These are phyloP conservation scores for Timema cristinae DNA, from an alignment of 2,888 invertebrate species.

Conservation along the genomic window DNA sequence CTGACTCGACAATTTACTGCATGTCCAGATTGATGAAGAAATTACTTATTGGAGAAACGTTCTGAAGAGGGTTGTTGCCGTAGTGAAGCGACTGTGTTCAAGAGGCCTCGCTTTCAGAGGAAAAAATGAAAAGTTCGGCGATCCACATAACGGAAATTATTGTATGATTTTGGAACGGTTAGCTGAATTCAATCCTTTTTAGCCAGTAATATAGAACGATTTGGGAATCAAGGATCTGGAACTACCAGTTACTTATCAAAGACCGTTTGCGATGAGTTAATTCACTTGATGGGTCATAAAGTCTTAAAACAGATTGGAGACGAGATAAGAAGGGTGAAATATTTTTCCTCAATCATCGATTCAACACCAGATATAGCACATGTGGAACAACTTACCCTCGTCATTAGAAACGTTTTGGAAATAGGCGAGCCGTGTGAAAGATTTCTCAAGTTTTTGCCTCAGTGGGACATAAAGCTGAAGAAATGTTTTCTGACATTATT, in stretches of 20 bases:
- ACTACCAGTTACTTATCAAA: not conserved
- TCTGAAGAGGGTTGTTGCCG: no score
- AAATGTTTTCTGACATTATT: no score
- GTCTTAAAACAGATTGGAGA: slow-evolving; percentile 5
- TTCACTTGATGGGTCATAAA: not conserved
- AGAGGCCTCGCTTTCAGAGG: no score
- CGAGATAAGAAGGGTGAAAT: slow-evolving; percentile 1
- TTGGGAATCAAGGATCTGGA: not conserved
- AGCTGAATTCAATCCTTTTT: not conserved
- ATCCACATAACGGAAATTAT: slow-evolving; percentile 1
- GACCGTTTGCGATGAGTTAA: not conserved
- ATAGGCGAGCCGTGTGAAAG: no score
- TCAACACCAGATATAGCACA: not conserved
- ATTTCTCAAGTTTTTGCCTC: no score
- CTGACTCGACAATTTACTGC: not conserved
- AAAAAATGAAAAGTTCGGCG: slow-evolving; percentile 1
- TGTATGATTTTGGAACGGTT: not conserved
- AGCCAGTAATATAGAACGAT: not conserved
- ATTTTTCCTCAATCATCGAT: no score
- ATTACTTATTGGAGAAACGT: no score
- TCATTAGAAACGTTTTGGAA: no score
- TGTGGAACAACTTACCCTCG: not conserved
- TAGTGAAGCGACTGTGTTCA: slow-evolving; percentile 1
- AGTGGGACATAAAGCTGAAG: no score
- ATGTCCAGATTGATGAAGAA: slow-evolving; percentile 5